These are phyloP conservation scores for Callorhinus ursinus DNA, from an alignment of 2,113 vertebrate species.

Conservation along the genomic window DNA sequence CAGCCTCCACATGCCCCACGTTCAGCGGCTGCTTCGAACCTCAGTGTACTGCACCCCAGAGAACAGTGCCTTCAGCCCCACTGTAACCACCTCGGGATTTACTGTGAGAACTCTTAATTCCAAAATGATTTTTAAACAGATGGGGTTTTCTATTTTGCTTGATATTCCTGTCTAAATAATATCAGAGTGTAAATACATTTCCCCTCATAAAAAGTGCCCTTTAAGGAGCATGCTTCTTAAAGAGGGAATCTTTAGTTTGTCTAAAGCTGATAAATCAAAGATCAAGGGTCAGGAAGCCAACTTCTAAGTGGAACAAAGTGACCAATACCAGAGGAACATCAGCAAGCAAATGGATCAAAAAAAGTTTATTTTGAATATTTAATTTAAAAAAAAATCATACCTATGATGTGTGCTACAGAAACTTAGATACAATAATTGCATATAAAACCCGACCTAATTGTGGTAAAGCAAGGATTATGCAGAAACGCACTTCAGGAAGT, in stretches of 20 bases:
- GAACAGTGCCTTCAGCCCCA: rapidly evolving
- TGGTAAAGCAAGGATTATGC: conserved; percentile 73
- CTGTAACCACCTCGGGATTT: rapidly evolving
- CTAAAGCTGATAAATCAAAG: rapidly evolving
- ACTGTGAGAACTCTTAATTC: rapidly evolving
- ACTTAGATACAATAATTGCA: conserved; percentile 89
- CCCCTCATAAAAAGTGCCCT: neutral
- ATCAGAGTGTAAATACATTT: neutral
- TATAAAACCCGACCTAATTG: conserved; percentile 87
- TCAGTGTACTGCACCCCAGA: rapidly evolving
- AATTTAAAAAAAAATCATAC: conserved; percentile 87
- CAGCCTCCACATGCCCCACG: neutral
- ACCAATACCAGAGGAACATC: neutral
- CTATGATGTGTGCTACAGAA: conserved; percentile 90
- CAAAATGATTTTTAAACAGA: neutral
- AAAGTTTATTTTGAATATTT: conserved; percentile 87
- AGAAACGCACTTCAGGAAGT: conserved; percentile 65
- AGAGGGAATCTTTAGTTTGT: rapidly evolving
- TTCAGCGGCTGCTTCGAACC: rapidly evolving
- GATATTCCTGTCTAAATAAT: neutral
- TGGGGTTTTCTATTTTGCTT: neutral
- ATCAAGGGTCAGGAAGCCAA: rapidly evolving
- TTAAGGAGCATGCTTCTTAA: rapidly evolving
- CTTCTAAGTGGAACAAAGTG: neutral
- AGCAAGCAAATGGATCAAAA: conserved; percentile 78